Percentiles rank a stretch among this genome's conserved stretches.
Evolutionary conservation across 2,888 invertebrate species (phyloP).

Genomic region (Pollenia labialis): DNA sequence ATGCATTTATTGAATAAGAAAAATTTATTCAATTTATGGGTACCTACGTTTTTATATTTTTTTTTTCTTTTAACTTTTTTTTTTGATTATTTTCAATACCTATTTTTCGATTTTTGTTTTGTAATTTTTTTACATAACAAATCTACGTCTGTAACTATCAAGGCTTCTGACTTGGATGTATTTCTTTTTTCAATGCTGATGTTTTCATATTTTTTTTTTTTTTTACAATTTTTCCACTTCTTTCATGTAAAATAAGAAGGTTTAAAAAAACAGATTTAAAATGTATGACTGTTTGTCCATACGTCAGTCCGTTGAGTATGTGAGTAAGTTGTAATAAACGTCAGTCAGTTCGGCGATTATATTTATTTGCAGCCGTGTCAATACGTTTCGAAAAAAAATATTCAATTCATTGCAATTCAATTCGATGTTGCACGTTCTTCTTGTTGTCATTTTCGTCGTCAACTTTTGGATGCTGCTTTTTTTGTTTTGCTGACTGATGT

Average conservation of each 20-base stretch:
- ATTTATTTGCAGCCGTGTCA: conserved; percentile 45
- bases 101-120: conserved; percentile 5
- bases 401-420: conserved; percentile 56
- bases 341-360: neutral
- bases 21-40: conserved; percentile 66
- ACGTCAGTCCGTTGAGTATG: conserved; percentile 24
- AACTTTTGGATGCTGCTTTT: conserved; percentile 20
- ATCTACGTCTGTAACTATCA: conserved; percentile 60
- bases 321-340: neutral
- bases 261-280: conserved; percentile 43
- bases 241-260: conserved; percentile 10
- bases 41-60: conserved; percentile 50
- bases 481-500: neutral
- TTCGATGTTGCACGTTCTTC: conserved; percentile 64
- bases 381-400: conserved; percentile 46
- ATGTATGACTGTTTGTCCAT: conserved; percentile 38
- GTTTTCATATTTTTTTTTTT: conserved; percentile 43
- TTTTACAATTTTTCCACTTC: neutral
- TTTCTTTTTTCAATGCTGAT: conserved; percentile 48
- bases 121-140: conserved; percentile 57
- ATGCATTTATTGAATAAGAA: conserved; percentile 36
- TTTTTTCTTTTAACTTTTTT: neutral
- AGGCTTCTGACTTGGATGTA: conserved; percentile 51
- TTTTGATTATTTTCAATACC: neutral
- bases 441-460: conserved; percentile 58